phyloP scores from a whole-genome alignment of 37 sponge, comb jelly and placozoan species.

The Tethya wilhelma region DNA sequence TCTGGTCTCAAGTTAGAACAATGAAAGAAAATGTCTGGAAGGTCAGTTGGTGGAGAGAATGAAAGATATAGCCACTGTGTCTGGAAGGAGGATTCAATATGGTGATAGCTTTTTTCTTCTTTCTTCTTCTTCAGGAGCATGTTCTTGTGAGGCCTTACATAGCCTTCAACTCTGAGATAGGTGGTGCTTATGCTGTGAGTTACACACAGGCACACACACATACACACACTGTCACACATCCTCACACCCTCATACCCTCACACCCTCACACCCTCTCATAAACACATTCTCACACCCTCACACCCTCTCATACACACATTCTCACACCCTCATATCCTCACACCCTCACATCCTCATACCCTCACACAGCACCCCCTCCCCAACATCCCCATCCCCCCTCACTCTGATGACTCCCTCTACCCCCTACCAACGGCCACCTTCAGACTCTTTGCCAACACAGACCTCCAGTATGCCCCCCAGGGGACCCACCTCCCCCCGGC shows the following conservation, averaged over 20 bases:
- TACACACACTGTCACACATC: neutral
- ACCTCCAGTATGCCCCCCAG: constrained; percentile 48
- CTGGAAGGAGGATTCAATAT: neutral
- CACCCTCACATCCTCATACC: neutral
- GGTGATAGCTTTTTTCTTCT: neutral
- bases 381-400: constrained; percentile 67
- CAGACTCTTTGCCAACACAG: constrained; percentile 71
- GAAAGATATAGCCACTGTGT: neutral
- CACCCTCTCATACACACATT: neutral
- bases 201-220: neutral
- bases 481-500: constrained; percentile 58
- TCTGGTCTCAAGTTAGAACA: constrained; percentile 87
- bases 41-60: constrained; percentile 42
- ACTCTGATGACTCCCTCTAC: constrained; percentile 77
- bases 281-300: neutral
- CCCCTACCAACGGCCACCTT: constrained; percentile 83
- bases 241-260: neutral
- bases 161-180: constrained; percentile 57
- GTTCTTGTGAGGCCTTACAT: constrained; percentile 53
- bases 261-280: neutral
- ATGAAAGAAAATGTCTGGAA: constrained; percentile 90
- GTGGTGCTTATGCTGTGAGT: constrained; percentile 60
- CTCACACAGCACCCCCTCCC: constrained; percentile 83
- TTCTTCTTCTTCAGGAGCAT: constrained; percentile 30
- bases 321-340: neutral